phyloP scores from a whole-genome alignment of 2,113 vertebrate genomes.

The Salvator merianae region DNA sequence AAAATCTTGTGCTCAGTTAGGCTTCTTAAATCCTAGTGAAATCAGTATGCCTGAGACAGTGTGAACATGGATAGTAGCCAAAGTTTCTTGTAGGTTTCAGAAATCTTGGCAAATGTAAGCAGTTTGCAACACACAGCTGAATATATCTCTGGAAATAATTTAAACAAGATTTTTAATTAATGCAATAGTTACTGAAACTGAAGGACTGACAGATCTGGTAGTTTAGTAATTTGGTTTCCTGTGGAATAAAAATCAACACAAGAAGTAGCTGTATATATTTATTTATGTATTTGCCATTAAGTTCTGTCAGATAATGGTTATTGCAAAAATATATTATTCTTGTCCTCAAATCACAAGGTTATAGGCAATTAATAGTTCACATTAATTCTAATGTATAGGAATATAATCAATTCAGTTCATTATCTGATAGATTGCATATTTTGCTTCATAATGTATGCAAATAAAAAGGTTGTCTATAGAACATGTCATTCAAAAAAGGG shows the following conservation, averaged over 20 bases:
- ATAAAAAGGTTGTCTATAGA: neutral
- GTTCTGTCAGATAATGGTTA: neutral
- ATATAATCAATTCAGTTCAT: neutral
- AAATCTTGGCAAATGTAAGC: neutral
- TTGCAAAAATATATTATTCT: neutral
- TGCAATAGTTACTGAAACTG: neutral
- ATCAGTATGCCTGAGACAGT: no score
- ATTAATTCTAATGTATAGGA: neutral
- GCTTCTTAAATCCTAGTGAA: neutral
- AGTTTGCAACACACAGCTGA: neutral
- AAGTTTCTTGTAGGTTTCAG: conserved; percentile 2
- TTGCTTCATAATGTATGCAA: neutral
- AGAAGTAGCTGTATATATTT: neutral
- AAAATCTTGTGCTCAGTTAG: neutral
- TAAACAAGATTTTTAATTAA: conserved; percentile 6
- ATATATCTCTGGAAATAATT: neutral
- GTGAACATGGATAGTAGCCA: no score
- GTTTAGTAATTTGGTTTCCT: accelerated
- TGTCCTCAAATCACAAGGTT: neutral
- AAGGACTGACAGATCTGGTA: neutral
- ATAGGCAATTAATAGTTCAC: no score
- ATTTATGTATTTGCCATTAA: neutral
- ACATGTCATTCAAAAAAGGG: neutral
- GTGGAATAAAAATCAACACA: neutral
- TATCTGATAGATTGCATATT: neutral